phyloP scores from a whole-genome alignment of 2,888 invertebrate genomes.

The Apoderus coryli region DNA sequence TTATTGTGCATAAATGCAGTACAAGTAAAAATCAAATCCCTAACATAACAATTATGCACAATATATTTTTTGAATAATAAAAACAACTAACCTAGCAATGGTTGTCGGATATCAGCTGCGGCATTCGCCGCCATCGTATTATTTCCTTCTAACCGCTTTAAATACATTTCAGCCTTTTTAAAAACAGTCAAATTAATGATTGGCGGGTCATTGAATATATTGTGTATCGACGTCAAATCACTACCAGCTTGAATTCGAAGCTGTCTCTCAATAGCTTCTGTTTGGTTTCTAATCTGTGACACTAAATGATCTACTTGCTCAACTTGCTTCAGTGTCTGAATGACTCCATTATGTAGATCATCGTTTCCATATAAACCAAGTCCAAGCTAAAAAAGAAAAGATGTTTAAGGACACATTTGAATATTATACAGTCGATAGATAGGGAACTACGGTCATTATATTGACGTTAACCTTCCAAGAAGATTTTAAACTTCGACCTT shows the following conservation, averaged over 20 bases:
- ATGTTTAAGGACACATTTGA: too few species aligned
- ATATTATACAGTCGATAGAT: too few species aligned
- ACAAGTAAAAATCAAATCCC: too few species aligned
- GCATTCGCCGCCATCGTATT: constrained; percentile 61
- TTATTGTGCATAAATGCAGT: too few species aligned
- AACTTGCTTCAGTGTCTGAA: constrained; percentile 43
- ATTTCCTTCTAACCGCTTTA: constrained; percentile 57
- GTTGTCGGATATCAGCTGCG: constrained; percentile 59
- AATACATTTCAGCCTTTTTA: constrained; percentile 51
- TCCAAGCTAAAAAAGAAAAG: constrained; percentile 40
- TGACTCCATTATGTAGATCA: constrained; percentile 80
- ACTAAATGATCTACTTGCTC: constrained; percentile 64
- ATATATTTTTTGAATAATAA: too few species aligned
- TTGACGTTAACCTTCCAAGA: too few species aligned
- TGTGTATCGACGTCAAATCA: constrained; percentile 55
- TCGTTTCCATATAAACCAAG: constrained; percentile 90
- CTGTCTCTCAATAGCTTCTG: constrained; percentile 60
- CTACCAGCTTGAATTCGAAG: constrained; percentile 39
- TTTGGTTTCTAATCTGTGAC: constrained; percentile 68
- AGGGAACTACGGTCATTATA: too few species aligned
- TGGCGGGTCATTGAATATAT: constrained; percentile 63
- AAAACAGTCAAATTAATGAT: constrained; percentile 69
- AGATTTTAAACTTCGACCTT: too few species aligned
- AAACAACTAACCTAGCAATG: too few species aligned
- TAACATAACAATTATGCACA: too few species aligned